Percentiles rank a stretch among this genome's conserved stretches.
These are phyloP conservation scores for Esperia sulphurella DNA, from an alignment of 2,888 invertebrate genomes.

Conservation along the genomic window DNA sequence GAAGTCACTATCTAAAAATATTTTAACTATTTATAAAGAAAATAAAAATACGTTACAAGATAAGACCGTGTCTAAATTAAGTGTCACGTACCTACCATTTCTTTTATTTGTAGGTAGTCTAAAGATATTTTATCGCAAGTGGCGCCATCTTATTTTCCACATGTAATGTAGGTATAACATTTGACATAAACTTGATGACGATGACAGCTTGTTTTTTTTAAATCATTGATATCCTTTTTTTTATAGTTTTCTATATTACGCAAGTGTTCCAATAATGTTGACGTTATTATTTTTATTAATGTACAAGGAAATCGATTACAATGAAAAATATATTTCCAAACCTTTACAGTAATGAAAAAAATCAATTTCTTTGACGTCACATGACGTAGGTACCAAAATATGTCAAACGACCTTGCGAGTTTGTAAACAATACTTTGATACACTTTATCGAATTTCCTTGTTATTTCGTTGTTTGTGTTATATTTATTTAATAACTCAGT, in stretches of 20 bases:
- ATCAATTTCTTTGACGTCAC: slow-evolving; percentile 28
- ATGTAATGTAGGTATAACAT: too few relatives aligned
- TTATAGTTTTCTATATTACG: neutral
- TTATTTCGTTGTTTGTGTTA: slow-evolving; percentile 74
- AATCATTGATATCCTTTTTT: neutral
- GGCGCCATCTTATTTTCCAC: too few relatives aligned
- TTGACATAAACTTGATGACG: too few relatives aligned
- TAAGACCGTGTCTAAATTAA: too few relatives aligned
- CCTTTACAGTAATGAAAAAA: neutral
- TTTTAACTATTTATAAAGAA: too few relatives aligned
- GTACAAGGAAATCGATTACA: neutral
- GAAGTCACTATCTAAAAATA: too few relatives aligned
- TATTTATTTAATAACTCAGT: slow-evolving; percentile 60
- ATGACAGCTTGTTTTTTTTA: neutral
- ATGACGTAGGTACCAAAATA: slow-evolving; percentile 64
- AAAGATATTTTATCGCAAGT: too few relatives aligned
- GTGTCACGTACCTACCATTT: too few relatives aligned
- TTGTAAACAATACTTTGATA: slow-evolving; percentile 85
- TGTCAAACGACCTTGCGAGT: slow-evolving; percentile 86
- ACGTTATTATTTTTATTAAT: too few relatives aligned
- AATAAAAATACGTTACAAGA: too few relatives aligned
- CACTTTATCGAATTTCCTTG: slow-evolving; percentile 68
- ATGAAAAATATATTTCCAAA: neutral
- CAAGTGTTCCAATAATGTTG: too few relatives aligned
- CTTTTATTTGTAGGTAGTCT: too few relatives aligned